Evolutionary conservation across 2,797 vertebrate genomes (phyloP).

Genomic region (Poecile montanus): DNA sequence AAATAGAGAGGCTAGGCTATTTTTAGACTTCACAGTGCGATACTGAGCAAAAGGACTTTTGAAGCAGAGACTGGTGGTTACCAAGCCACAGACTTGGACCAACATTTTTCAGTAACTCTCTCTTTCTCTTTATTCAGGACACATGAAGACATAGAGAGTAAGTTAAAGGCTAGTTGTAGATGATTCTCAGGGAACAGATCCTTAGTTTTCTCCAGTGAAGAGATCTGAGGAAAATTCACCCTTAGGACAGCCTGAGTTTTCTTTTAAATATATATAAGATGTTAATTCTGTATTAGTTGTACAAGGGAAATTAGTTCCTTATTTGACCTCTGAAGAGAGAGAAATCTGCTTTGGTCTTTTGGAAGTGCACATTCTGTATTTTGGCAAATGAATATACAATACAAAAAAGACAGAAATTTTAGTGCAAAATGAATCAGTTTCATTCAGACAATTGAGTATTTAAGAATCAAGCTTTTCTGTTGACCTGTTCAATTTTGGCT

Average conservation of each 20-base stretch:
- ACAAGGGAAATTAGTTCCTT: background rate
- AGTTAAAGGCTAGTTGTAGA: background rate
- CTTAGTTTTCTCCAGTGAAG: background rate
- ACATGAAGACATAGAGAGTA: background rate
- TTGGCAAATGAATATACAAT: background rate
- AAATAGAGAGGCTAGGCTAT: slow-evolving; percentile 12
- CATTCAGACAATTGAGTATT: background rate
- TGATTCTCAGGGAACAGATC: background rate
- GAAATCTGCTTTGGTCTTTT: background rate
- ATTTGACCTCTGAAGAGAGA: background rate
- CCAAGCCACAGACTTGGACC: background rate
- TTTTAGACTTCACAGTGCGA: background rate
- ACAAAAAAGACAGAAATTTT: background rate
- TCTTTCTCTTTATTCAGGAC: background rate
- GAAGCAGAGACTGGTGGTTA: background rate
- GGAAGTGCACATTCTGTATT: background rate
- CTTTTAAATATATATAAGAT: background rate
- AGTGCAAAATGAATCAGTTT: background rate
- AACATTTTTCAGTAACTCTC: background rate
- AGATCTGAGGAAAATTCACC: background rate
- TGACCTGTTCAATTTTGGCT: background rate
- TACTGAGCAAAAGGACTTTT: background rate
- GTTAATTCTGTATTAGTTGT: background rate
- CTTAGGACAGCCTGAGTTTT: background rate
- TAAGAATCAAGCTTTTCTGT: background rate